These are phyloP conservation scores for Scopus umbretta DNA, from an alignment of 2,113 vertebrate species.

Conservation along the genomic window DNA sequence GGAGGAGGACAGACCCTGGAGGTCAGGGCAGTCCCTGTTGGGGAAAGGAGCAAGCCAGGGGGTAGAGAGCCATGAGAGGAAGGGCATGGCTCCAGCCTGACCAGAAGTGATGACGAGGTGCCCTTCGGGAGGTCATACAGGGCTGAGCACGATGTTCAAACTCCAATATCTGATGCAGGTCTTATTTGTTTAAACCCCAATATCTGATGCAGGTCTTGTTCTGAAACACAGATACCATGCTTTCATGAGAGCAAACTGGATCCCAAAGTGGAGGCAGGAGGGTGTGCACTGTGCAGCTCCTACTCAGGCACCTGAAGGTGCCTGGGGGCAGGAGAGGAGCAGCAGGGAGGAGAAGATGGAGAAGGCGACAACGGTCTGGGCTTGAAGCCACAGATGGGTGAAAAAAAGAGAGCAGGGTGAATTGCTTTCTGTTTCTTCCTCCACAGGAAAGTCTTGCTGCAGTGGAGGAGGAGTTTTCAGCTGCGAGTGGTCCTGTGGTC, in stretches of 20 bases:
- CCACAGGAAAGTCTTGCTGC: background rate
- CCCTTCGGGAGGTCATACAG: fast-evolving
- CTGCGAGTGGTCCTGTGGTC: background rate
- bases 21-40: background rate
- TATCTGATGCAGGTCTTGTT: background rate
- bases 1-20: background rate
- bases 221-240: background rate
- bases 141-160: background rate
- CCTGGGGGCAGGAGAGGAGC: background rate
- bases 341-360: fast-evolving
- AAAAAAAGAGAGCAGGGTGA: background rate
- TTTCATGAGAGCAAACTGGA: background rate
- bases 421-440: background rate
- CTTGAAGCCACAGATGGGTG: background rate
- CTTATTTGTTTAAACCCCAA: no score
- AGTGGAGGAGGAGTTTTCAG: background rate
- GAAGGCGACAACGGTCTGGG: no score
- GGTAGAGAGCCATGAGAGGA: background rate
- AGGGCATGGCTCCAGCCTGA: background rate
- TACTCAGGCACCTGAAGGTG: background rate
- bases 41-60: background rate
- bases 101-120: background rate
- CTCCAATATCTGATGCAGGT: background rate
- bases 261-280: background rate
- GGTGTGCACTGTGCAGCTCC: background rate